Conservation (phyloP, 2,888 invertebrate genomes). For the Malthinus flaveolus region DNA sequence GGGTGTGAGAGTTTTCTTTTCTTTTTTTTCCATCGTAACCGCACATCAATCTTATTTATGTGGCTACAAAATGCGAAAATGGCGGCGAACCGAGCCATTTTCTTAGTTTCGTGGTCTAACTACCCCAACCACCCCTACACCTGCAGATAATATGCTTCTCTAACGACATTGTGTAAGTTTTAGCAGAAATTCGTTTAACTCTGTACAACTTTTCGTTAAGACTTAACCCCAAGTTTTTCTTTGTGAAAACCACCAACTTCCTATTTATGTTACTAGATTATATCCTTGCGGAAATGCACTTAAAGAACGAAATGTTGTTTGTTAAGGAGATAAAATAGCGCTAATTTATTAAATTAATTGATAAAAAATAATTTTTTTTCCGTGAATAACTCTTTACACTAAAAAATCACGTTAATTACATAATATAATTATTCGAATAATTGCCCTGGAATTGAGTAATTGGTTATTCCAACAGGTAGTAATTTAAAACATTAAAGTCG, state of each 20-base stretch:
- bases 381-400: no score
- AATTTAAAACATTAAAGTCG: no score
- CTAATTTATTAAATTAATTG: no score
- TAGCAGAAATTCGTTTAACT: conserved; percentile 46
- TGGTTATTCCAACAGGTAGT: no score
- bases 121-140: conserved; percentile 46
- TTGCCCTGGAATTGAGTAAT: no score
- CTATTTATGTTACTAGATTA: conserved; percentile 23
- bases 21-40: conserved; percentile 42
- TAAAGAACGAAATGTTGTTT: neutral
- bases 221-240: conserved; percentile 27
- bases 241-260: conserved; percentile 17
- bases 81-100: conserved; percentile 46
- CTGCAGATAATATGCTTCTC: conserved; percentile 46
- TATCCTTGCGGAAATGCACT: conserved; percentile 19
- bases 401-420: no score
- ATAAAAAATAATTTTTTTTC: no score
- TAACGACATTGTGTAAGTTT: conserved; percentile 47
- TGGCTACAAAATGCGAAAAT: conserved; percentile 54
- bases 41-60: conserved; percentile 56
- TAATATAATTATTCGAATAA: no score
- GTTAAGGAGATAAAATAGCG: no score
- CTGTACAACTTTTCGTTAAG: conserved; percentile 47
- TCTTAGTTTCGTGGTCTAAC: conserved; percentile 59
- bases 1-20: conserved; percentile 34